Base-by-base conservation (phyloP, 2,113 vertebrate genomes). In the Phyllopteryx taeniolatus region DNA sequence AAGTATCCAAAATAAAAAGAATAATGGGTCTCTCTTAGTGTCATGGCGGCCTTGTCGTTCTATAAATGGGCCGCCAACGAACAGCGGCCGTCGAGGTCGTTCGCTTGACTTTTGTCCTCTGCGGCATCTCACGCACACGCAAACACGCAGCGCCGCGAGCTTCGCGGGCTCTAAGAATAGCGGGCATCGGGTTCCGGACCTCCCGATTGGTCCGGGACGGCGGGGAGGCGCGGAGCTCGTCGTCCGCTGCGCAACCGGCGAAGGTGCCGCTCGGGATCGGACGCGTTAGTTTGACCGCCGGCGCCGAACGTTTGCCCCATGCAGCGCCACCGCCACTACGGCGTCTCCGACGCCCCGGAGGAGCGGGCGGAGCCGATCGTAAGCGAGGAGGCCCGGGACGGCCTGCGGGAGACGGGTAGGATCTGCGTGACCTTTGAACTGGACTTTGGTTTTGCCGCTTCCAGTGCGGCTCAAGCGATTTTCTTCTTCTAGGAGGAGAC, bases 111-210 rank as follows among this genome's bases (percentile, higher is more conserved):
- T 39, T 73, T 82, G 82, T 82, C 77, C 79, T 79, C 74, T 73
- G 75, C 84, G 86, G 81, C 62, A 85, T 83, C 75, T 46, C 17
- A 27, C 39, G 44, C 74, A 42, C 65, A 49, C 68, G 22, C 68
- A 43, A 68, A 56, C 72, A 60, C 67, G 49, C 56, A 66, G 71
- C 51, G 67, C 49, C 51, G 68, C 64, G 51, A 51, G 62, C 66
- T 78, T 86, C 83, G 85, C 88, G 86, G 70, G 82, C 84, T 88
- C 88, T 90, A 90, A 91, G 81, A 90, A 90, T 91, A 91, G 86
- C 42, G 72, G 33, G 83, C 79, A 73, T 90, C 87, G 54, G 77
- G 84, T 88, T 88, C 72, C 54, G 71, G 59, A 57, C 22, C n/a
- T 31, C 59, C 64, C 61, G 67, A 43, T 66, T 63, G 1, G 70